Base-by-base conservation (phyloP, 1,140 invertebrate genomes). In the Magallana ariakensis region DNA sequence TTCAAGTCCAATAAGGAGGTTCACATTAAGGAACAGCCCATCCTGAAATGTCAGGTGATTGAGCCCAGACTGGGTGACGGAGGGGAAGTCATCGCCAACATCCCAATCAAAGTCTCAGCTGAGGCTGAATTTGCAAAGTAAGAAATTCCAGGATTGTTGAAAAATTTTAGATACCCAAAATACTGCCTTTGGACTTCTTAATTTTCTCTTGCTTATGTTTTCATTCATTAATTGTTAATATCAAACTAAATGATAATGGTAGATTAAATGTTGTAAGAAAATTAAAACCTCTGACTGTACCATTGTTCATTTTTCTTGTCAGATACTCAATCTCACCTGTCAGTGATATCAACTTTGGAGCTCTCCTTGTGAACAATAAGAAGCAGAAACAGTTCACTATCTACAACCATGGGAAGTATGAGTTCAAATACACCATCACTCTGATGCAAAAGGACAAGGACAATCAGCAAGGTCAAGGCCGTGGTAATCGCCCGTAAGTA, bases 381-480 rank as follows among this genome's bases (percentile, higher is more conserved):
- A 94, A 94, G 87, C 90, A 92, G 22, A 85, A 85, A 11, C 70
- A 80, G 33, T 94, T 95, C 88, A 90, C 90, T n/a, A 94, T 95
- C 85, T 94, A 95, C 80, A 95, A 95, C 89, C 93, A 91, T 62
- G 94, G 94, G 83, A 94, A 94, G 75, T 94, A 94, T 92, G 94
- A 95, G 70, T 94, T 95, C 84, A 94, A 93, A 88, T 95, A 94
- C 88, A 91, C 91, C 70, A 94, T 95, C 55, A 86, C 89, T 8
- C 93, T 92, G 82, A 91, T 92, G 89, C 87, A 91, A 33, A 94
- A 93, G 82, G 92, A 93, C 85, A 55, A 89, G 11, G 82, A 85
- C 16, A 85, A 87, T 7, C 89, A 90, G 19, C 60, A 88, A 6
- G 89, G 82, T 11, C 81, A 87, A 70, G 88, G 81, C 55, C 83